Conservation (phyloP, 92 coral and sea anemone species). For the Zoanthus gigantus region DNA sequence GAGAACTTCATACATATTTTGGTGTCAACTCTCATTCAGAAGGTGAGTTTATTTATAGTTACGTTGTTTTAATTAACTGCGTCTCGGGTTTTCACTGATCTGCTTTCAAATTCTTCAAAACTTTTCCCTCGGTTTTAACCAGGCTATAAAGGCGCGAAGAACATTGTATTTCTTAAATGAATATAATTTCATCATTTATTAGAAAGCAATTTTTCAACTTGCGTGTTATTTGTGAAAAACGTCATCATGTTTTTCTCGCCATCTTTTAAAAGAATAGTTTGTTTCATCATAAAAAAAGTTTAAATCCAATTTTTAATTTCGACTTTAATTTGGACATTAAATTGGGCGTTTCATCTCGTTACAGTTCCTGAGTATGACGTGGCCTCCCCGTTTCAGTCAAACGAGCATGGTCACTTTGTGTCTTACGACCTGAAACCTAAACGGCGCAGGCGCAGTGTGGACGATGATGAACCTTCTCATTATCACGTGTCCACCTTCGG, state of each 20-base stretch:
- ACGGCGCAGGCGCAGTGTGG: slow-evolving; percentile 33
- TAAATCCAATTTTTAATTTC: no score
- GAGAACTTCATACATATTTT: slow-evolving; percentile 18
- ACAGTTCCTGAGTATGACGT: slow-evolving; percentile 83
- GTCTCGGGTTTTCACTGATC: no score
- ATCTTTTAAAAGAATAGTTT: no score
- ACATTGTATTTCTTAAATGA: no score
- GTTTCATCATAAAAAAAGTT: no score
- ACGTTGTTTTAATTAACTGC: no score
- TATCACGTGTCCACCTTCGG: slow-evolving; percentile 58
- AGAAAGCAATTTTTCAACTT: background rate
- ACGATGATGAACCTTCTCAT: slow-evolving; percentile 26
- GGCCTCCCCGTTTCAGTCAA: slow-evolving; percentile 62
- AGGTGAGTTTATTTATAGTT: slow-evolving; percentile 6
- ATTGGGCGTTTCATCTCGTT: background rate
- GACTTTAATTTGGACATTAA: no score
- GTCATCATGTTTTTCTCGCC: no score
- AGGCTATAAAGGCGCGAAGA: no score
- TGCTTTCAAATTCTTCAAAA: no score
- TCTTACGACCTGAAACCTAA: slow-evolving; percentile 32
- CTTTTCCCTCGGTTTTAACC: no score
- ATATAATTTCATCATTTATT: no score
- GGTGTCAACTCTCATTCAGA: slow-evolving; percentile 39
- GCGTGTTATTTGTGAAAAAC: background rate
- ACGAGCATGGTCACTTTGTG: slow-evolving; percentile 71